Evolutionary conservation across 1,140 invertebrate species (phyloP), one percentile per base, ranked within the genome.

Genomic region (Acyrthosiphon pisum): DNA sequence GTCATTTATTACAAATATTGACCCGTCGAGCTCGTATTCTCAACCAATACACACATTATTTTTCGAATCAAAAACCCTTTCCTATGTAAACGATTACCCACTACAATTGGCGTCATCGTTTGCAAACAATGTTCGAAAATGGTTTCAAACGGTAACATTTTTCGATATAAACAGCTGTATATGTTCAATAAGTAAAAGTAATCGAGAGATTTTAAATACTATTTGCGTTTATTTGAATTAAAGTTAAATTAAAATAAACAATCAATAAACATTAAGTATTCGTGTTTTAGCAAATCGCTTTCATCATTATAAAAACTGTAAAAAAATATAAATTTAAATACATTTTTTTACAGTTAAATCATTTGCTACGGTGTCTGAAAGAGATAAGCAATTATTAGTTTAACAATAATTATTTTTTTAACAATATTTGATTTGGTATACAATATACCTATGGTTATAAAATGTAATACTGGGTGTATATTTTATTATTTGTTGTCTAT

Each of bases 1-100:
- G 26, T 46, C 30, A 46, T 87, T 87, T 48, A 87, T 87, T 87
- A 46, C 44, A 30, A 87, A 87, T 87, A 87, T 87, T 86, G 37
- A 86, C 37, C 83, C 83, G 9, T 44, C 23, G 23, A 26, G 23
- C 23, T 86, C 37, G 37, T 86, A 44, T 86, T 86, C 23, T 14
- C 83, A 41, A 44, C 37, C 83, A 22, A 86, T 41, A 86, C 22
- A 86, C 41, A 0, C 83, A 86, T 83, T 83, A 86, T 86, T 86
- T n/a, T n/a, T 76, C 60, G 60, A 76, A 76, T 76, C 60, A 76
- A 76, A 76, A 76, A 35, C 60, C 30, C 60, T 76, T 76, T 76
- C 0, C 6, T n/a, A n/a, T 76, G 60, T 76, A n/a, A 76, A 76
- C 60, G 30, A 76, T 14, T 76, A 2, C 14, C 60, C n/a, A n/a